Evolutionary conservation across 2,797 vertebrate species (phyloP), one percentile per base, ranked within the genome.

Genomic region (Microcaecilia unicolor): DNA sequence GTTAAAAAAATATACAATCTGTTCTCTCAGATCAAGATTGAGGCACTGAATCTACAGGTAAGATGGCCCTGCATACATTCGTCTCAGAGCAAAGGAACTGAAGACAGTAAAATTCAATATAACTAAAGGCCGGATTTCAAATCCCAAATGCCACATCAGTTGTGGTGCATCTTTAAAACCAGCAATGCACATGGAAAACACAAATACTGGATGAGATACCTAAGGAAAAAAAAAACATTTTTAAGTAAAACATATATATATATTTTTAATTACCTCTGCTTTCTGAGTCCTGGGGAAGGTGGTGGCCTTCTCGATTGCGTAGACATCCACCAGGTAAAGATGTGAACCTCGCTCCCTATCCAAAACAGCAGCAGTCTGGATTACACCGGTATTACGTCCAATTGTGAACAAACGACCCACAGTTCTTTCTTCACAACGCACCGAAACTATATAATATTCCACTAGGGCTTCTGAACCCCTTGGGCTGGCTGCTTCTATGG

Each of bases 401-500:
- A 99, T 88, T 42, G 90, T 93, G 63, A 99, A 99, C 58, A 99
- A 89, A 22, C 94, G 89, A 1, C 94, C 96, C 0, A 85, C 87
- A 1, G 80, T 68, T 61, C 74, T 90, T 3, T 90, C 91, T 2
- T 84, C 85, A 0, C 92, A 90, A 2, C 81, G 90, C 2, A 97
- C 89, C 0, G 92, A 87, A 48, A 98, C 93, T 0, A 99, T 96
- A 52, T 92, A 98, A 67, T 95, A 98, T 67, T 98, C 96, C 87
- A 98, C 88, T 41, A 80, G 84, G 23, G 78, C 78, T 8, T 78
- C 80, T 0, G 88, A 77, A 37, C 92, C 91, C 9, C 88, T 72
- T 0, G 89, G 86, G 55, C 92, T 97, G 0, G 90, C 80, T 3
- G 93, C 94, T 11, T 91, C 92, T 33, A 99, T 80, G 2, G 93